Conservation (phyloP, 2,113 vertebrate species). For the Pluvianellus socialis region DNA sequence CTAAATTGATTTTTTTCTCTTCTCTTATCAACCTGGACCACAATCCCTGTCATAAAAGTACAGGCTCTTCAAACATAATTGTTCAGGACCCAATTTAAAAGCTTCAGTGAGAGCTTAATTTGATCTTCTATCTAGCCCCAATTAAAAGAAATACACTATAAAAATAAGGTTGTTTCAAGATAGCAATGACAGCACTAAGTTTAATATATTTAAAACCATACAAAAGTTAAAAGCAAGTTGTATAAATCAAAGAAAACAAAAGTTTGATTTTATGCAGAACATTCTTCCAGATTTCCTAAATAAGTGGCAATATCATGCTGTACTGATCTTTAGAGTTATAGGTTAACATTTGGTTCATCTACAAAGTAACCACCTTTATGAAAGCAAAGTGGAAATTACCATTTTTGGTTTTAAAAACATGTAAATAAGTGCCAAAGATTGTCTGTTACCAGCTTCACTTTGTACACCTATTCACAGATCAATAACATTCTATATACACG, state of each 20-base stretch:
- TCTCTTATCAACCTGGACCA: constrained; percentile 13
- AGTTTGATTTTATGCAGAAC: background rate
- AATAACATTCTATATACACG: background rate
- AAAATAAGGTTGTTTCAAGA: background rate
- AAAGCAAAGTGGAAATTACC: background rate
- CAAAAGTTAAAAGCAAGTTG: background rate
- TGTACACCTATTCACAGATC: background rate
- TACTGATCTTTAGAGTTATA: background rate
- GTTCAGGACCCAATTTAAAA: background rate
- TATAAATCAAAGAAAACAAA: background rate
- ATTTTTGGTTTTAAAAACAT: background rate
- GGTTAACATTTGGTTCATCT: background rate
- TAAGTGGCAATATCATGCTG: background rate
- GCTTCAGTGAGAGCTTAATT: background rate
- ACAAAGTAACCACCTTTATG: background rate
- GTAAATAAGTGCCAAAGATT: background rate
- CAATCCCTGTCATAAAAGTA: background rate
- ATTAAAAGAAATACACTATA: background rate
- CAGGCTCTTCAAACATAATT: constrained; percentile 30
- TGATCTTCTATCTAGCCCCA: background rate
- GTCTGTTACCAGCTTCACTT: background rate
- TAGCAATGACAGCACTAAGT: background rate
- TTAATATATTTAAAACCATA: background rate
- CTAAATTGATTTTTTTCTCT: constrained; percentile 29
- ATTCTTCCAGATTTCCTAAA: background rate